Evolutionary conservation across 2,888 invertebrate species (phyloP), one percentile per base, ranked within the genome.

Genomic region (Limnephilus rhombicus): DNA sequence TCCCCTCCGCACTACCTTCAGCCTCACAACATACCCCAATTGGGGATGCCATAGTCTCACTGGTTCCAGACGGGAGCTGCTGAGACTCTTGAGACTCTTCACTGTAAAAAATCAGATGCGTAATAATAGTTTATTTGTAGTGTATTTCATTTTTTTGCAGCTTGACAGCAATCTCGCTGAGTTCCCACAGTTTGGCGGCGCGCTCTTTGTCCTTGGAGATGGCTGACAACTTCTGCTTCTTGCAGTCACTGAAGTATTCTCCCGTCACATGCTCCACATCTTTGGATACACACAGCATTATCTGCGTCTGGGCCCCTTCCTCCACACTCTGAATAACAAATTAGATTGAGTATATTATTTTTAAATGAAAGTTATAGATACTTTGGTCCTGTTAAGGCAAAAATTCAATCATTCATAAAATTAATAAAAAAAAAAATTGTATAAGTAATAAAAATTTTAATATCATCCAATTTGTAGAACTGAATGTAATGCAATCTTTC

Each of bases 151-250:
- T 37, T 15, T 82, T 11, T 45, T 90, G 86, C 11, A 94, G 95
- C 93, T 95, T 95, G 0, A 96, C 95, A 94, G 95, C 93, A 94
- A 96, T 97, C 94, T 97, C 97, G 94, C 98, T 97, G 90, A 97
- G 97, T 86, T 95, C 94, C 97, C 97, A 98, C 53, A 98, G 94
- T 95, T 96, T 96, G 93, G 96, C 96, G 0, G 97, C 97, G 90
- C 96, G 94, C n/a, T 94, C 83, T 1, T 53, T 83, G 82, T 93
- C 92, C 29, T 89, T 85, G 0, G 92, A 90, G 80, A 34, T 89
- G 15, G 83, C 68, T 18, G 49, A 89, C 13, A 85, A 91, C 29
- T 81, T 89, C 90, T 93, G 94, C 93, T 83, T 45, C 53, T 94
- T 94, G 93, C 95, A 95, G 88, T 95, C 95, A 15, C 92, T 93